Evolutionary conservation across 2,113 vertebrate genomes (phyloP).

Genomic region (Mola mola): DNA sequence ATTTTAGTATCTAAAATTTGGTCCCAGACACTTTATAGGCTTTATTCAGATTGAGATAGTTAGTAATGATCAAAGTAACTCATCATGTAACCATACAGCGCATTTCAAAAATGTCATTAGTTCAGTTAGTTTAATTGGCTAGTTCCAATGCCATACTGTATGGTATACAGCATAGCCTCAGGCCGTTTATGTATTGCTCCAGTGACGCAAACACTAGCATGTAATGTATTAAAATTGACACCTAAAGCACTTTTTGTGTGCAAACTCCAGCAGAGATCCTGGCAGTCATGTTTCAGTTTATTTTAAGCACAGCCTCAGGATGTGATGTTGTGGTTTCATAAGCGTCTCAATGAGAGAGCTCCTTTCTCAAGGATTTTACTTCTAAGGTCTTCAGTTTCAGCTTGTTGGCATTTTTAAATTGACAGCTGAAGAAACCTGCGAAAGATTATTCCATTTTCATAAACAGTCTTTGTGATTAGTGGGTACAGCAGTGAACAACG

Average conservation of each 20-base stretch:
- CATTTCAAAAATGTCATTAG: no score
- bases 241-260: neutral
- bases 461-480: neutral
- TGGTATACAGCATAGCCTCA: no score
- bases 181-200: neutral
- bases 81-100: no score
- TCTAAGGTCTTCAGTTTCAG: neutral
- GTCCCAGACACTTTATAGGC: no score
- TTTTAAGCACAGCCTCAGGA: conserved; percentile 51
- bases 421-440: neutral
- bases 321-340: conserved; percentile 47
- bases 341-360: conserved; percentile 3
- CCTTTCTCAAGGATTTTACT: conserved; percentile 17
- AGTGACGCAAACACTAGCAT: neutral
- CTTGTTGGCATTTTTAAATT: conserved; percentile 1
- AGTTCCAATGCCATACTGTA: no score
- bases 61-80: no score
- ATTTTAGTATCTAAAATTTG: no score
- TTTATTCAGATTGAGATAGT: no score
- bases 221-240: neutral
- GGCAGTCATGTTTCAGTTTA: conserved; percentile 21
- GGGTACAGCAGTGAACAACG: neutral
- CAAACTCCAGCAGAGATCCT: conserved; percentile 15
- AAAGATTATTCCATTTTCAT: neutral
- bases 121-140: no score